Evolutionary conservation across 2,797 vertebrate genomes (phyloP), one percentile per base, ranked within the genome.

Genomic region (Discoglossus pictus): DNA sequence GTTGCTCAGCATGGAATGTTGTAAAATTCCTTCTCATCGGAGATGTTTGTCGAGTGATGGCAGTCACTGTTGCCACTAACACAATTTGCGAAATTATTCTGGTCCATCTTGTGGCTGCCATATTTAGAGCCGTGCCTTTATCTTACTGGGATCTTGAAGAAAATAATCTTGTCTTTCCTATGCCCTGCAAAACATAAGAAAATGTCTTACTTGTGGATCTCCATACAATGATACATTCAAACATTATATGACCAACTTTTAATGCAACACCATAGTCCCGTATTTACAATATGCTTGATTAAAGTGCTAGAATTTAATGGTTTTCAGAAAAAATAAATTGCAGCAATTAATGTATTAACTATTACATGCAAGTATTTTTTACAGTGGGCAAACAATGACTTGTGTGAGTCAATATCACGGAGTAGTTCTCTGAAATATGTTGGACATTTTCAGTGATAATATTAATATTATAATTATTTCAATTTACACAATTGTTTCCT

Each of bases 1-100:
- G 72, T 27, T 93, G 91, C 61, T 98, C 93, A 7, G 86, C 87
- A 0, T 68, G 88, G 78, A 98, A 98, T 0, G 92, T 94, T 61
- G 90, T 75, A 47, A 96, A 94, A 66, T 92, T 82, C 51, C 89
- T 90, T 86, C 92, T 68, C 85, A 87, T 73, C 70, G 82, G 61
- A 9, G 83, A 74, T 9, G 76, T 75, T 68, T 86, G 86, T 56
- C 75, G 78, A 25, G 81, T 43, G 5, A 87, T 81, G 46, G 87
- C 89, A 2, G 83, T 87, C 75, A 89, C 86, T 61, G 82, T 83
- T 72, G 89, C 78, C 34, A 88, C 82, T 52, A 92, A 85, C 68
- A 95, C 84, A 75, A 94, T 82, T 61, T 92, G 92, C 79, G 91
- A 82, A 72, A 92, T 81, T 76, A 94, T 80, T 76, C 84, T 92